These are phyloP conservation scores for Rhinogobius similis DNA, from an alignment of 2,113 vertebrate species.

Conservation along the genomic window DNA sequence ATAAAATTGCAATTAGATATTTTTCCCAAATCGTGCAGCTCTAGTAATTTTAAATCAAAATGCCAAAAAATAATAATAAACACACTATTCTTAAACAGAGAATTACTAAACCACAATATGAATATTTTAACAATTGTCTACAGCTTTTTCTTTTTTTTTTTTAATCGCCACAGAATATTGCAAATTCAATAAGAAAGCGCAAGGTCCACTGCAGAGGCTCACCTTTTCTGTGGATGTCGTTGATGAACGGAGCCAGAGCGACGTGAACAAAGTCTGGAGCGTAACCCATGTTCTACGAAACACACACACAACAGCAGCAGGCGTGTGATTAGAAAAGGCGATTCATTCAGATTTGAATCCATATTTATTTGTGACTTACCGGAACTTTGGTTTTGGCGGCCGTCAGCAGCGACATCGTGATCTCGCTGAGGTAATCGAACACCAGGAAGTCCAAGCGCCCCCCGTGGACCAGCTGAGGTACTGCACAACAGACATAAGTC, in stretches of 20 bases:
- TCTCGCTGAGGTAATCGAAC: constrained; percentile 90
- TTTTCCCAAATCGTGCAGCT: no score
- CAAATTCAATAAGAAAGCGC: background rate
- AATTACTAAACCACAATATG: no score
- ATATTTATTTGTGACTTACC: constrained; percentile 66
- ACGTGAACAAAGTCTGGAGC: constrained; percentile 84
- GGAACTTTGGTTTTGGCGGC: constrained; percentile 79
- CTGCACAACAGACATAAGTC: constrained; percentile 50
- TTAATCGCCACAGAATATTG: no score
- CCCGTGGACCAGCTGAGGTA: constrained; percentile 82
- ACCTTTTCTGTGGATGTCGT: constrained; percentile 87
- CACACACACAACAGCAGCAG: background rate
- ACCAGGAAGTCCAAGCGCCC: constrained; percentile 87
- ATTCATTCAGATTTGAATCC: no score
- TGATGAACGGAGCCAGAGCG: constrained; percentile 83
- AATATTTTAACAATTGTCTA: no score
- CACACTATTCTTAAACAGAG: no score
- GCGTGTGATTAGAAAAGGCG: no score
- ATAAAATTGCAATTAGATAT: no score
- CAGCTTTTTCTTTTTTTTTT: no score
- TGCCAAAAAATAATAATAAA: no score
- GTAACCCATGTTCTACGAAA: constrained; percentile 80
- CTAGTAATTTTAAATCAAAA: no score
- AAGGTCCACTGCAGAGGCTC: background rate
- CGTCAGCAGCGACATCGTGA: constrained; percentile 86